Percentiles rank a stretch among this genome's conserved stretches.
Evolutionary conservation across 92 coral and sea anemone genomes (phyloP).

Genomic region (Epizoanthus scotinus): DNA sequence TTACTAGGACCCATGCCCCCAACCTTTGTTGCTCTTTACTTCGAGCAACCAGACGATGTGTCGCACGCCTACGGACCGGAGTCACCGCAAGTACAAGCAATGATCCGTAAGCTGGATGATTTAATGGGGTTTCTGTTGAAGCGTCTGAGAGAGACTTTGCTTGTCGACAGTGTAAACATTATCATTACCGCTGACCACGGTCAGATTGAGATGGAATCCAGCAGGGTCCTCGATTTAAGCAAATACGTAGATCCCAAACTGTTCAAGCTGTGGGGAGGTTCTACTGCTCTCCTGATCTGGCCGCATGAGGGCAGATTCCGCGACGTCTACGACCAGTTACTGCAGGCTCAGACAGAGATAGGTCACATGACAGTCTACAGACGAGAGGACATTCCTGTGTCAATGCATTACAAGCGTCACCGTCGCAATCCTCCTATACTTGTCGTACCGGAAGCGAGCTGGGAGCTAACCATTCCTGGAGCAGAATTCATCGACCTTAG

Average conservation of each 20-base stretch:
- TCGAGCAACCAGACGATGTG: conserved; percentile 52
- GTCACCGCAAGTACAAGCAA: conserved; percentile 51
- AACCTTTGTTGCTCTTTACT: conserved; percentile 71
- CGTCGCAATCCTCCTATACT: conserved; percentile 68
- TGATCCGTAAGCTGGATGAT: conserved; percentile 41
- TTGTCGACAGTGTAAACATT: conserved; percentile 61
- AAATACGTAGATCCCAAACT: conserved; percentile 47
- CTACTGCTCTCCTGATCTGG: conserved; percentile 39
- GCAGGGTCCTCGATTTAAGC: conserved; percentile 59
- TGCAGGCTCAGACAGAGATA: conserved; percentile 45
- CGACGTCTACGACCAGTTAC: conserved; percentile 46
- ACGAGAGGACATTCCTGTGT: conserved; percentile 73
- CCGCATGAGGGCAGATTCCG: conserved; percentile 40
- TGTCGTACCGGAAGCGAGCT: conserved; percentile 63
- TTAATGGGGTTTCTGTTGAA: conserved; percentile 66
- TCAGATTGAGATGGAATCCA: conserved; percentile 54
- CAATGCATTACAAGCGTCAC: conserved; percentile 61
- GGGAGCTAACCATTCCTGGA: conserved; percentile 39
- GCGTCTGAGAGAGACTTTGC: conserved; percentile 37
- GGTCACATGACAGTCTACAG: conserved; percentile 60
- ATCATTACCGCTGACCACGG: conserved; percentile 85
- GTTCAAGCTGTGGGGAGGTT: conserved; percentile 38
- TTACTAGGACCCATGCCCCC: conserved; percentile 61
- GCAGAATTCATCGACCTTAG: not conserved
- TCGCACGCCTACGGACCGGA: conserved; percentile 62